A percentile compares a stretch with the other conserved stretches of the same genome.
Evolutionary conservation across 2,888 invertebrate genomes (phyloP).

Genomic region (Pediacus dermestoides): DNA sequence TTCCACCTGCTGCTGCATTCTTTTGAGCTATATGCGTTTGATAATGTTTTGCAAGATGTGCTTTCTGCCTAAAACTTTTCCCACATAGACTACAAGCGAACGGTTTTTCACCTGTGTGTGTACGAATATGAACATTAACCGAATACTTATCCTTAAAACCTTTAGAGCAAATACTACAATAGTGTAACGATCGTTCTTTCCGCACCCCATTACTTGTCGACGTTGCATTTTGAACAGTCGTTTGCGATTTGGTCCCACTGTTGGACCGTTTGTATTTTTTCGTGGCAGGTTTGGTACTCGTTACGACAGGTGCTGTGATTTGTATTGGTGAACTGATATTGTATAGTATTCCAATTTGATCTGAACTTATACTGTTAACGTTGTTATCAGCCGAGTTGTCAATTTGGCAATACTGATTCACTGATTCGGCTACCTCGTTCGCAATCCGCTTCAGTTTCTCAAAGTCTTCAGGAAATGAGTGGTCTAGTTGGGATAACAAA

Average conservation of each 20-base stretch:
- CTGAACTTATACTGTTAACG: slow-evolving; percentile 52
- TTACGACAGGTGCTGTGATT: slow-evolving; percentile 57
- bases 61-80: slow-evolving; percentile 88
- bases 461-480: slow-evolving; percentile 73
- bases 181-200: slow-evolving; percentile 84
- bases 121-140: slow-evolving; percentile 95
- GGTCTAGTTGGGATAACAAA: slow-evolving; percentile 64
- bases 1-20: slow-evolving; percentile 65
- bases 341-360: slow-evolving; percentile 46
- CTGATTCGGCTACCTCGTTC: slow-evolving; percentile 74
- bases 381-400: slow-evolving; percentile 53
- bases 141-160: slow-evolving; percentile 96
- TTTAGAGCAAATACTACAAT: slow-evolving; percentile 90
- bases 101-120: slow-evolving; percentile 97
- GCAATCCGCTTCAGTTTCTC: slow-evolving; percentile 82
- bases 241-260: slow-evolving; percentile 40
- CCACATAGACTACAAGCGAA: slow-evolving; percentile 93
- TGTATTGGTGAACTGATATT: slow-evolving; percentile 45
- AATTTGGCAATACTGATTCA: slow-evolving; percentile 64
- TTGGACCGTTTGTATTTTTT: slow-evolving; percentile 71
- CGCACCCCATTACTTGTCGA: slow-evolving; percentile 70
- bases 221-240: slow-evolving; percentile 50
- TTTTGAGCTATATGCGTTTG: slow-evolving; percentile 90
- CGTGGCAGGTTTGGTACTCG: slow-evolving; percentile 59
- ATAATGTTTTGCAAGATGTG: slow-evolving; percentile 88